Conservation (phyloP, 2,797 vertebrate genomes). For the Euphonia xanthogaster region DNA sequence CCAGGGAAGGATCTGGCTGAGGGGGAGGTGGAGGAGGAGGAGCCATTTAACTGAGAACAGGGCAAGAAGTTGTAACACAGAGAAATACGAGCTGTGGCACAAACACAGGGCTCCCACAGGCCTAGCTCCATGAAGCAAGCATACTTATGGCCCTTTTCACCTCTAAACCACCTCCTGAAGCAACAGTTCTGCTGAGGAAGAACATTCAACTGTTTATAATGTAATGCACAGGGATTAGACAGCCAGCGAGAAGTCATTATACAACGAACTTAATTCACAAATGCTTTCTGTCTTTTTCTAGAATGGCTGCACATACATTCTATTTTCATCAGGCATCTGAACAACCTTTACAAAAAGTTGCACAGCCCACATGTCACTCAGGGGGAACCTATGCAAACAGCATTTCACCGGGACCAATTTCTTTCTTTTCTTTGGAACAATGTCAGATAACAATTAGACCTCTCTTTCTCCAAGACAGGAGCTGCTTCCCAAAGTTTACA, state of each 20-base stretch:
- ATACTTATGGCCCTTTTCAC: background rate
- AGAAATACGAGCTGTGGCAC: background rate
- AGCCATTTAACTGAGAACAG: background rate
- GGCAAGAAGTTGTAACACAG: background rate
- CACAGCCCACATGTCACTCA: accelerated
- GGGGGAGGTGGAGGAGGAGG: background rate
- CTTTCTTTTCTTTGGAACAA: background rate
- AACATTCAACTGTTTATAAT: accelerated
- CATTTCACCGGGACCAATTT: accelerated
- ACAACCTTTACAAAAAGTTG: background rate
- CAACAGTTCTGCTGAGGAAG: background rate
- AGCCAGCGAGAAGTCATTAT: accelerated
- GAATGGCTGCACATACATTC: background rate
- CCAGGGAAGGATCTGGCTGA: background rate
- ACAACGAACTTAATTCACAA: background rate
- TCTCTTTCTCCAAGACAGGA: background rate
- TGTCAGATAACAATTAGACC: background rate
- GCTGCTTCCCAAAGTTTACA: background rate
- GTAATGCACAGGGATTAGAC: background rate
- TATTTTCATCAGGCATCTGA: background rate
- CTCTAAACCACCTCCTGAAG: background rate
- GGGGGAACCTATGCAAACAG: background rate
- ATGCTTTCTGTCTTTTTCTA: background rate
- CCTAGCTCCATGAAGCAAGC: background rate
- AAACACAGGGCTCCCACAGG: background rate